These are phyloP conservation scores for Trematomus loennbergii DNA, from an alignment of 2,113 vertebrate species.

Conservation along the genomic window DNA sequence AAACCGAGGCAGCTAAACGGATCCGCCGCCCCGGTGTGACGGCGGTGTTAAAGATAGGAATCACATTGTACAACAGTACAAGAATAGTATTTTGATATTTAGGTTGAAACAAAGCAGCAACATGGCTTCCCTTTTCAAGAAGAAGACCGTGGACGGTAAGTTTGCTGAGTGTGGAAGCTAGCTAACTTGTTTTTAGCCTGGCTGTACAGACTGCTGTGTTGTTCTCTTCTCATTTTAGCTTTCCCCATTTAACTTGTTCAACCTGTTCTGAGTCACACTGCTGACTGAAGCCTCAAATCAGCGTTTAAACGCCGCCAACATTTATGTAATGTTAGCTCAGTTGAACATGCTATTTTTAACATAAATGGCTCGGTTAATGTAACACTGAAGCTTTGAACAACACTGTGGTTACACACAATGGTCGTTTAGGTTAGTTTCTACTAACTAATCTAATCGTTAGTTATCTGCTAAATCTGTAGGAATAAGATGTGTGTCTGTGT, in stretches of 20 bases:
- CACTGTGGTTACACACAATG: background rate
- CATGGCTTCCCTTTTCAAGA: constrained; percentile 96
- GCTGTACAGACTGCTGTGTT: constrained; percentile 8
- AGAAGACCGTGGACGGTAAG: constrained; percentile 97
- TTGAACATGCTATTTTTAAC: background rate
- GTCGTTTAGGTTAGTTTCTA: background rate
- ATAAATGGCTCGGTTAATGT: background rate
- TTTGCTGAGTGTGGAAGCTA: constrained; percentile 67
- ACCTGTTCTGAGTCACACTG: constrained; percentile 62
- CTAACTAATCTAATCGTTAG: background rate
- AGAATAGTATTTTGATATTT: constrained; percentile 5
- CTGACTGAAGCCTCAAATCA: background rate
- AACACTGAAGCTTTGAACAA: background rate
- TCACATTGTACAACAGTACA: background rate
- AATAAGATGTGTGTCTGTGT: background rate
- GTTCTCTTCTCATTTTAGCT: constrained; percentile 13
- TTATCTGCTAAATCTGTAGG: background rate
- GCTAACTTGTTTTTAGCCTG: constrained; percentile 74
- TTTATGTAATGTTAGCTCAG: background rate
- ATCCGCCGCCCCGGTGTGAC: constrained; percentile 24
- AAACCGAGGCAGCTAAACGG: constrained; percentile 56
- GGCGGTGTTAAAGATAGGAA: background rate
- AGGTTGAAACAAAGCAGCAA: constrained; percentile 27
- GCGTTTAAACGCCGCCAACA: background rate
- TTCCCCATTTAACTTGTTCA: constrained; percentile 39